Evolutionary conservation across 2,888 invertebrate genomes (phyloP).

Genomic region (Leptothorax acervorum): DNA sequence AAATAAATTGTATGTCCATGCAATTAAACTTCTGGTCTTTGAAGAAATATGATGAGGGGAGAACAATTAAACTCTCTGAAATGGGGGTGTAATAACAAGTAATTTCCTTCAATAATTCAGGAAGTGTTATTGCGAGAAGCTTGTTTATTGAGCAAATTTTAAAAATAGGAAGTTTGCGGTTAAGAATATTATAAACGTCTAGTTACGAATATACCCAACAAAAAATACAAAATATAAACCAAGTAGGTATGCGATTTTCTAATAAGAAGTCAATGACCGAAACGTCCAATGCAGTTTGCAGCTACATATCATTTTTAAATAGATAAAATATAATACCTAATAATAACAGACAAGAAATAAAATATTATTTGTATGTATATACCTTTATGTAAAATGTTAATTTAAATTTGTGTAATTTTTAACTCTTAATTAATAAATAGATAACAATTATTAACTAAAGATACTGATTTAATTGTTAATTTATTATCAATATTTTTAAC

Average conservation of each 20-base stretch:
- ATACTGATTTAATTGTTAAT: too few species aligned
- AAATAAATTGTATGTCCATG: neutral
- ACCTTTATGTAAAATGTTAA: too few species aligned
- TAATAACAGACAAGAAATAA: too few species aligned
- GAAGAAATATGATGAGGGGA: neutral
- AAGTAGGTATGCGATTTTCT: neutral
- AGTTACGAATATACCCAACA: too few species aligned
- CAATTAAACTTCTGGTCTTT: neutral
- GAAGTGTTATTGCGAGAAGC: neutral
- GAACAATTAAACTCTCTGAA: neutral
- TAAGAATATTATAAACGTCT: neutral
- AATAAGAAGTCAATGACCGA: neutral
- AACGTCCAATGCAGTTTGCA: too few species aligned
- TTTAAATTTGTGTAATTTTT: too few species aligned
- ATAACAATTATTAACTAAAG: too few species aligned
- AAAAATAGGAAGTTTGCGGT: neutral
- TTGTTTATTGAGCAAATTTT: neutral
- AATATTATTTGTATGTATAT: too few species aligned
- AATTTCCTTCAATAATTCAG: conserved; percentile 2
- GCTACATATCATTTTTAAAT: too few species aligned
- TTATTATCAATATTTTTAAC: too few species aligned
- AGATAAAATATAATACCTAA: too few species aligned
- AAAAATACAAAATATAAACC: neutral
- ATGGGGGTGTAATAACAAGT: neutral
- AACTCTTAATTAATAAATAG: too few species aligned